phyloP scores from a whole-genome alignment of 2,888 invertebrate genomes.

The Ichneumoninae sp. region DNA sequence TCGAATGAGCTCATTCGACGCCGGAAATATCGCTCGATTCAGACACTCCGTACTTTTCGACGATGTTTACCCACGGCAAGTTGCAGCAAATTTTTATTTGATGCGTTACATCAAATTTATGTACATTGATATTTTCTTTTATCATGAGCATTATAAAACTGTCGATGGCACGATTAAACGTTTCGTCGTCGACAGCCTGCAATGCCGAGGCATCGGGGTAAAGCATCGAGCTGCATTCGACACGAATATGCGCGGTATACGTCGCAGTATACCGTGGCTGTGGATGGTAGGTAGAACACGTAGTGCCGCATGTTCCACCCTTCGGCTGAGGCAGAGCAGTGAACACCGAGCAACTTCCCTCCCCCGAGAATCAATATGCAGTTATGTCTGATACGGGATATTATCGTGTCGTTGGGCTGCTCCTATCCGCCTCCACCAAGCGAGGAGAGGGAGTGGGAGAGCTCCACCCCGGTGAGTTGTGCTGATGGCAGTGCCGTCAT shows the following conservation, averaged over 20 bases:
- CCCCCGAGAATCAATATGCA: constrained; percentile 71
- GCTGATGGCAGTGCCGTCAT: constrained; percentile 62
- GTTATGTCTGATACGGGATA: constrained; percentile 70
- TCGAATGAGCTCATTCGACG: too few species aligned
- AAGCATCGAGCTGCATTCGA: constrained; percentile 10
- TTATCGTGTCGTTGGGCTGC: constrained; percentile 66
- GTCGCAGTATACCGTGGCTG: background rate
- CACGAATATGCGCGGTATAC: constrained; percentile 13
- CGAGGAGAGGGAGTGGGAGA: background rate
- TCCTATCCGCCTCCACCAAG: constrained; percentile 39
- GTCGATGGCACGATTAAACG: background rate
- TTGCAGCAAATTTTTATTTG: background rate
- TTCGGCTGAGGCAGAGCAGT: constrained; percentile 18
- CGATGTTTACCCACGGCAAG: background rate
- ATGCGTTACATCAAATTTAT: background rate
- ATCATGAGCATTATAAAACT: background rate
- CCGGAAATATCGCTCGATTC: background rate
- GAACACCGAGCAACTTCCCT: constrained; percentile 33
- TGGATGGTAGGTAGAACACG: background rate
- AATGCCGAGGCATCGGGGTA: constrained; percentile 7
- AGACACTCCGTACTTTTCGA: background rate
- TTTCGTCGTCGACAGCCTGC: background rate
- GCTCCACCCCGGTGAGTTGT: constrained; percentile 59
- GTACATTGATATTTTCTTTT: background rate
- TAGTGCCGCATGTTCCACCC: constrained; percentile 30